Percentiles rank a stretch among this genome's conserved stretches.
These are phyloP conservation scores for Sinocyclocheilus rhinocerous DNA, from an alignment of 2,113 vertebrate genomes.

Conservation along the genomic window DNA sequence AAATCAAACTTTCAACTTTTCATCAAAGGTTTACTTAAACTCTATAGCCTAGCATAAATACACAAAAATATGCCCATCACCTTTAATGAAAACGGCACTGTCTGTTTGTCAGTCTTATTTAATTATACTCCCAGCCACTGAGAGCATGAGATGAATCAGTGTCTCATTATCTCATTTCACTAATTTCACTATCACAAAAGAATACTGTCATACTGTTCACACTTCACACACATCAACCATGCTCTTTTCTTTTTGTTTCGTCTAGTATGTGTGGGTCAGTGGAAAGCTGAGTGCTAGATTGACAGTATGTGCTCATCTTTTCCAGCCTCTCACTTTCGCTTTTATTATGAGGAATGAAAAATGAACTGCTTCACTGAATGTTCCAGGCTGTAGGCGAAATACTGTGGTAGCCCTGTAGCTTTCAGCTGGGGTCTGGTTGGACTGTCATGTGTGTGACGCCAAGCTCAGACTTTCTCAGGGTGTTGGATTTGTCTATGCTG, in stretches of 20 bases:
- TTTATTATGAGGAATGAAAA: slow-evolving; percentile 1
- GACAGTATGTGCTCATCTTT: slow-evolving; percentile 10
- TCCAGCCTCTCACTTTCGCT: neutral
- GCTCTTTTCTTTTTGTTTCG: neutral
- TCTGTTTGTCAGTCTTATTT: neutral
- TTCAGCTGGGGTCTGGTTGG: slow-evolving; percentile 16
- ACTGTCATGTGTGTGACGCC: slow-evolving; percentile 11
- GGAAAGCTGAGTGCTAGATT: neutral
- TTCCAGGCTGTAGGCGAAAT: neutral
- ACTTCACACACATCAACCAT: neutral
- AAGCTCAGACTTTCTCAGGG: slow-evolving; percentile 23
- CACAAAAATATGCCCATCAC: neutral
- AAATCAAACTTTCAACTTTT: too few relatives aligned
- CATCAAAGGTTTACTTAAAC: neutral
- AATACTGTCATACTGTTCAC: slow-evolving; percentile 8
- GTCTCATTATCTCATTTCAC: slow-evolving; percentile 5
- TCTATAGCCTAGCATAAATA: neutral
- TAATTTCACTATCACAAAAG: neutral
- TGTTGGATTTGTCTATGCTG: slow-evolving; percentile 23
- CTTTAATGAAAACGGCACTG: neutral
- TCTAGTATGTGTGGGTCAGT: neutral
- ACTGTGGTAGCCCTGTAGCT: slow-evolving; percentile 14
- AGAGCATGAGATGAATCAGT: neutral
- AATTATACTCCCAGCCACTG: neutral
- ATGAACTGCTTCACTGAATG: slow-evolving; percentile 3